Evolutionary conservation across 1,140 invertebrate species (phyloP), one percentile per base, ranked within the genome.

Genomic region (Atta texana): DNA sequence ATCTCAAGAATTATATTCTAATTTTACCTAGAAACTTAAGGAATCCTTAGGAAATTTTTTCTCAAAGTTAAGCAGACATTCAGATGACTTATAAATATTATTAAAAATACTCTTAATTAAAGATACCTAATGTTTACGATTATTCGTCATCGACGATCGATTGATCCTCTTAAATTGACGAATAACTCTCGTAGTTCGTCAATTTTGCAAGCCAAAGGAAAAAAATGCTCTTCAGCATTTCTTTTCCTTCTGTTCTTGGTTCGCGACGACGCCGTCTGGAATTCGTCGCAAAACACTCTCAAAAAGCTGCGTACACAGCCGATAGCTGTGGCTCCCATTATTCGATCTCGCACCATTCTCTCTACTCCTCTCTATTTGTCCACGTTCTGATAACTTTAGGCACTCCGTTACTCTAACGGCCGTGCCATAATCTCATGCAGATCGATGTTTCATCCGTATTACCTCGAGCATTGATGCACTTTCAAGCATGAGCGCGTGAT

Each of bases 281-380:
- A 64, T 78, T 81, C 85, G 86, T 89, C 84, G n/a, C n/a, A 89
- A 88, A 82, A 86, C 72, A 72, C 80, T 44, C 86, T 84, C 55
- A 55, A 78, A 44, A 59, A 80, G 39, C 49, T 51, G 57, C 49
- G 63, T 82, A 31, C 85, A 87, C 81, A 90, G 88, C 69, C 63
- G 49, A 68, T 55, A 72, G 75, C 78, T 57, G 63, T 68, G n/a
- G 66, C 28, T 14, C 39, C 55, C 80, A 84, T 84, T 82, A 82
- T 74, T 51, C 69, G 69, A 63, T 34, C 34, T 72, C 49, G 28
- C 21, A 16, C 14, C 12, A 5, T 44, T 5, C 51, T n/a, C 24
- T 61, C 80, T 51, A 74, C 80, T 74, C 10, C 34, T n/a, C 24
- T 61, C 80, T 51, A 74, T 68, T 74, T 63, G 44, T 14, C 28